phyloP scores from a whole-genome alignment of 1,140 invertebrate genomes.

The Pseudobourletiella spinata region DNA sequence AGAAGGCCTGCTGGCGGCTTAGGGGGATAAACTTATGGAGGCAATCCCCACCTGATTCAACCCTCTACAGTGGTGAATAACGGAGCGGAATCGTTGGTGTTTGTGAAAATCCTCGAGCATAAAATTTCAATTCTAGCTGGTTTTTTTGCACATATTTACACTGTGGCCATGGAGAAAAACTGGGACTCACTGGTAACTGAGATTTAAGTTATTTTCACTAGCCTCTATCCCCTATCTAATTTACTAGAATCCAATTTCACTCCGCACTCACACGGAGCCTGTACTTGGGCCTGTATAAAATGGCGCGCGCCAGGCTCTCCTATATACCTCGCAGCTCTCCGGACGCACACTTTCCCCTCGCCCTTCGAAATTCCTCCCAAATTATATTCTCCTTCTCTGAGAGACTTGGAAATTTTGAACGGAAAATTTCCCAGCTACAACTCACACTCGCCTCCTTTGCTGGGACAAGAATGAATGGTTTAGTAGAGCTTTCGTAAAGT shows the following conservation, averaged over 20 bases:
- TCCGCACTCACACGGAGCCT: too few species aligned
- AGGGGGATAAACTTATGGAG: not conserved
- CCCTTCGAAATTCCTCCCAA: too few species aligned
- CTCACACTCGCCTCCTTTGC: constrained; percentile 9
- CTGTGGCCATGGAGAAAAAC: constrained; percentile 14
- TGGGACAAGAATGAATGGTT: constrained; percentile 29
- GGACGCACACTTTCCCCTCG: too few species aligned
- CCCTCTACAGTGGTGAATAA: not conserved
- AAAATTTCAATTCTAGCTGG: constrained; percentile 32
- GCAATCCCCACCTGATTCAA: not conserved
- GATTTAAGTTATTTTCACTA: constrained; percentile 9
- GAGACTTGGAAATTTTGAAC: too few species aligned
- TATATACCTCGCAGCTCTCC: too few species aligned
- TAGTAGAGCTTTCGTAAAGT: constrained; percentile 20
- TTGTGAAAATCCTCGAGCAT: constrained; percentile 32
- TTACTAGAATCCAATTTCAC: too few species aligned
- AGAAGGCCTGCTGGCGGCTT: not conserved
- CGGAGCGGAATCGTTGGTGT: constrained; percentile 25
- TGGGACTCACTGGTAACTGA: constrained; percentile 19
- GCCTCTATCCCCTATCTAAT: too few species aligned
- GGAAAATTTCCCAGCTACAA: too few species aligned
- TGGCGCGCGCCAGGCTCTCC: too few species aligned
- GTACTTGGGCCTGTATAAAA: too few species aligned
- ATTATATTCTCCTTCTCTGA: too few species aligned
- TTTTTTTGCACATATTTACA: constrained; percentile 29